Evolutionary conservation across 2,888 invertebrate species (phyloP), one percentile per base, ranked within the genome.

Genomic region (Acleris literana): DNA sequence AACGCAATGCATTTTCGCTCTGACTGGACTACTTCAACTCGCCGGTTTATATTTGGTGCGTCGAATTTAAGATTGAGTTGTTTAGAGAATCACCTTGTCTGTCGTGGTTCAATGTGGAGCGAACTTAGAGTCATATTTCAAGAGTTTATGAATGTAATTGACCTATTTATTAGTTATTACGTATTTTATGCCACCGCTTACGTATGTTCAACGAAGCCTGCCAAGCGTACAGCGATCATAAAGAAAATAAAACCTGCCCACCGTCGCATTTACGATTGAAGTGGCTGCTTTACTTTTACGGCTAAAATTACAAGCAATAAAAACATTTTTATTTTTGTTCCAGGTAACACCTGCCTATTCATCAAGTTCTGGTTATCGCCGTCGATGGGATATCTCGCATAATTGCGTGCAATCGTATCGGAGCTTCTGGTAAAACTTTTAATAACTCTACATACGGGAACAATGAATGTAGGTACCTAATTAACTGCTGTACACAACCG

Each of bases 261-360:
- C 71, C 69, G 74, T 73, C 71, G 69, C 76, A 70, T 76, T 72
- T 74, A 75, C 69, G 76, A 74, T 72, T 71, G 74, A 72, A 71
- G 69, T 64, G 70, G 61, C 67, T 69, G 73, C 74, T 71, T 71
- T 71, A 71, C 64, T 73, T 77, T 76, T 74, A 74, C 72, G 70
- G 68, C 57, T 69, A 59, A 71, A 74, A 72, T 74, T 72, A 69
- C 74, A 70, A 63, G 70, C 70, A 70, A 72, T 78, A 76, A 75
- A 69, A 64, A 68, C 63, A 68, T 70, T 69, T 72, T 74, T 74
- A 60, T 70, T 70, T 64, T 76, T 71, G 69, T 78, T 78, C 56
- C 78, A 79, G 78, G 77, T 79, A 77, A 76, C 60, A 63, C 57
- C 60, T 68, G 63, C 65, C 68, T 68, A 64, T 54, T 56, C 64